Conservation (phyloP, 2,888 invertebrate genomes). For the Eupithecia tripunctaria region DNA sequence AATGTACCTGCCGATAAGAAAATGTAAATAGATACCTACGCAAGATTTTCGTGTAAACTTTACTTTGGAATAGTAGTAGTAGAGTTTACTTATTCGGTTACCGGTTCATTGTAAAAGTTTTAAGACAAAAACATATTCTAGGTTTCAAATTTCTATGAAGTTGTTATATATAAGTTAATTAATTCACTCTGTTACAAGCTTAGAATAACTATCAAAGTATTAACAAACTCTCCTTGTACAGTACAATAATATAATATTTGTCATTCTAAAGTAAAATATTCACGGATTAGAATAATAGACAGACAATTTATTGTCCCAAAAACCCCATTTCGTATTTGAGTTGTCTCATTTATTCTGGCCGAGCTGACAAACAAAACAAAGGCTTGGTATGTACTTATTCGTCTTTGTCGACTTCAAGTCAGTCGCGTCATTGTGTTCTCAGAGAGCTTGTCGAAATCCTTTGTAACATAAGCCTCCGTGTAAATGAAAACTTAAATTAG, state of each 20-base stretch:
- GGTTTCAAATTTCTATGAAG: not conserved
- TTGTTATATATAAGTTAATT: not conserved
- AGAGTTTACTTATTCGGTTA: too few relatives aligned
- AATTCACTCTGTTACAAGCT: not conserved
- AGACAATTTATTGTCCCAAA: slow-evolving; percentile 38
- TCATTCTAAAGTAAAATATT: slow-evolving; percentile 26
- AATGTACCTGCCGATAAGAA: slow-evolving; percentile 65
- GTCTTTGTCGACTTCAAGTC: slow-evolving; percentile 57
- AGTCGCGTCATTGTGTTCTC: slow-evolving; percentile 56
- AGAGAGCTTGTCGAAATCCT: slow-evolving; percentile 65
- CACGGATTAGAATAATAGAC: slow-evolving; percentile 25
- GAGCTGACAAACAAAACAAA: slow-evolving; percentile 63
- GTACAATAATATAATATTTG: slow-evolving; percentile 1
- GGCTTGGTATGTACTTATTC: slow-evolving; percentile 46
- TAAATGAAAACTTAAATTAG: slow-evolving; percentile 75
- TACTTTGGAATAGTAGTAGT: slow-evolving; percentile 19
- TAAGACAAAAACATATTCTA: not conserved
- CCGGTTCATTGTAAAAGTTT: slow-evolving; percentile 17
- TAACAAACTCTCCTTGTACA: not conserved
- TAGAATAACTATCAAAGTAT: slow-evolving; percentile 8
- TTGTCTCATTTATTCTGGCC: slow-evolving; percentile 54
- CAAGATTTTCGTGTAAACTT: slow-evolving; percentile 42
- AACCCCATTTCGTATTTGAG: slow-evolving; percentile 49
- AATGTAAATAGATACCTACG: slow-evolving; percentile 57
- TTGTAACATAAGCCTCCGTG: slow-evolving; percentile 64